Conservation (phyloP, 2,888 invertebrate genomes). For the Hyposoter didymator region DNA sequence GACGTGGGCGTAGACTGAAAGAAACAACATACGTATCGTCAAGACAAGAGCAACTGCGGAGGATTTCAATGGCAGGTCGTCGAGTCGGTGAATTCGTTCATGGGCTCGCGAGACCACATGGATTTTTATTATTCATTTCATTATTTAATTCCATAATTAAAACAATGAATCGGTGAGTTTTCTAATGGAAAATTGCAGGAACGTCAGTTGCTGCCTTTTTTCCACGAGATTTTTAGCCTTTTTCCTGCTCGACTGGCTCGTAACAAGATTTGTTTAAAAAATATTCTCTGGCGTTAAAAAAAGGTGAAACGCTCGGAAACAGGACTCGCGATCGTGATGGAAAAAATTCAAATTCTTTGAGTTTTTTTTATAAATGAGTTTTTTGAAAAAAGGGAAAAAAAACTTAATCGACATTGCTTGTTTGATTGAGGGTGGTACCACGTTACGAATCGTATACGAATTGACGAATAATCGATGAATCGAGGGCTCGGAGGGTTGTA, state of each 20-base stretch:
- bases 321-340: neutral
- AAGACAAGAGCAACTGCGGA: constrained; percentile 7
- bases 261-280: constrained; percentile 5
- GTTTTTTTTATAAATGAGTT: neutral
- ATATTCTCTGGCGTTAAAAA: neutral
- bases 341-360: neutral
- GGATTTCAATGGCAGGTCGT: neutral
- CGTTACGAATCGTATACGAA: neutral
- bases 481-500: constrained; percentile 39
- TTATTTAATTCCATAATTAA: no score
- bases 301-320: neutral
- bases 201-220: neutral
- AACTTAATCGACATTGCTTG: neutral
- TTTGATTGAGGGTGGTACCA: neutral
- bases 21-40: neutral
- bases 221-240: neutral
- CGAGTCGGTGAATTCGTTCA: neutral
- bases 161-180: neutral
- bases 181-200: neutral
- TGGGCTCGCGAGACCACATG: neutral
- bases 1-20: constrained; percentile 57
- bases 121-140: neutral
- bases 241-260: neutral
- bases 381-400: neutral
- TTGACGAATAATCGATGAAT: constrained; percentile 31